Conservation (phyloP, 2,797 vertebrate species). For the Ctenochaetus hawaiiensis region DNA sequence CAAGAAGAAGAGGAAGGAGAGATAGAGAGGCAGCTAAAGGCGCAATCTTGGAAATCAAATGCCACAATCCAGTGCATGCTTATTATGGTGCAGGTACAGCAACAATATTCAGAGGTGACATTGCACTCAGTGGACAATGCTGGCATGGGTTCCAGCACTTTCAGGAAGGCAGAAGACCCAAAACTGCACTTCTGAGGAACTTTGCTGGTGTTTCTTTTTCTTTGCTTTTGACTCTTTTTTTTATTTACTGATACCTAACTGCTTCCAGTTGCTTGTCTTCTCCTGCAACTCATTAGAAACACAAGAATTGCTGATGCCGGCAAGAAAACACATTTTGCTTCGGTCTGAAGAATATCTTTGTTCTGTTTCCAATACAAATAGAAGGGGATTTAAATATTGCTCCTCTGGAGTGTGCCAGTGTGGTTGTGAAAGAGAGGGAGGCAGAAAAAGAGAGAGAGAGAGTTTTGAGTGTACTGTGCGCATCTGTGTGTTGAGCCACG, state of each 20-base stretch:
- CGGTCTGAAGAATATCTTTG: slow-evolving; percentile 85
- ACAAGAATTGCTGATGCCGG: slow-evolving; percentile 85
- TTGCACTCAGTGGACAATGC: slow-evolving; percentile 62
- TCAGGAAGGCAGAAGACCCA: slow-evolving; percentile 16
- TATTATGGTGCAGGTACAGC: slow-evolving; percentile 40
- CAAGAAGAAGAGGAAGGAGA: slow-evolving; percentile 44
- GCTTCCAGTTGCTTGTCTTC: slow-evolving; percentile 70
- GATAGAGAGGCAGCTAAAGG: slow-evolving; percentile 40
- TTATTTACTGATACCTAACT: slow-evolving; percentile 67
- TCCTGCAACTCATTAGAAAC: slow-evolving; percentile 83
- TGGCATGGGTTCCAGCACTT: slow-evolving; percentile 30
- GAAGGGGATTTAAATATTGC: slow-evolving; percentile 84
- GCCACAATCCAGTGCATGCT: slow-evolving; percentile 47
- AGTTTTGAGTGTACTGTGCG: slow-evolving; percentile 43
- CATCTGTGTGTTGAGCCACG: slow-evolving; percentile 65
- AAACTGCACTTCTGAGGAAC: slow-evolving; percentile 57
- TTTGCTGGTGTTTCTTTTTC: slow-evolving; percentile 44
- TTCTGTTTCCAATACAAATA: slow-evolving; percentile 88
- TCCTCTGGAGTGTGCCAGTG: slow-evolving; percentile 73
- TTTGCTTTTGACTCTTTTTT: slow-evolving; percentile 48
- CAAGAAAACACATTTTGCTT: slow-evolving; percentile 85
- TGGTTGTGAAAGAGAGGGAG: slow-evolving; percentile 54
- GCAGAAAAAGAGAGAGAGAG: slow-evolving; percentile 23
- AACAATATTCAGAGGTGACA: slow-evolving; percentile 71
- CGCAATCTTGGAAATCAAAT: slow-evolving; percentile 71